Percentiles rank a stretch among this genome's conserved stretches.
These are phyloP conservation scores for Tetramorium simillimum DNA, from an alignment of 1,140 invertebrate genomes.

Conservation along the genomic window DNA sequence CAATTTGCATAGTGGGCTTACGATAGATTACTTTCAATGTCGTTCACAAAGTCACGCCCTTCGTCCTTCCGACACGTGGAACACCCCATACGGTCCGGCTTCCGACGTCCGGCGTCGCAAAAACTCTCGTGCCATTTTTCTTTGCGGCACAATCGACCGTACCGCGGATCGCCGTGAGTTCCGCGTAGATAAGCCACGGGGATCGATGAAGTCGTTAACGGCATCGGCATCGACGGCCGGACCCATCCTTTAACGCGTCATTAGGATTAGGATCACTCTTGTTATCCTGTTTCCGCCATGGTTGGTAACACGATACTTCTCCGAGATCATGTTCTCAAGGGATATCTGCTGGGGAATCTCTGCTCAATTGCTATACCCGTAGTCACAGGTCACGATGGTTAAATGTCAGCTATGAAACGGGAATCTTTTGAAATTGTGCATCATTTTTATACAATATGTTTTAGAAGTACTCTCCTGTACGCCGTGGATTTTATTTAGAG, in stretches of 20 bases:
- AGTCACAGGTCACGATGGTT: slow-evolving; percentile 15
- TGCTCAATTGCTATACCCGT: slow-evolving; percentile 24
- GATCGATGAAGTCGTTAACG: slow-evolving; percentile 44
- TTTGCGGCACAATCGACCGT: background rate
- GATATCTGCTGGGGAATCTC: slow-evolving; percentile 24
- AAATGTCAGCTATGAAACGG: background rate
- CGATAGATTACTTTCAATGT: slow-evolving; percentile 31
- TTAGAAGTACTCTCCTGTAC: background rate
- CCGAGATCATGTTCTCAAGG: slow-evolving; percentile 35
- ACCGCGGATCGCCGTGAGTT: background rate
- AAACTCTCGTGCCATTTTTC: slow-evolving; percentile 18
- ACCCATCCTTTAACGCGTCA: slow-evolving; percentile 34
- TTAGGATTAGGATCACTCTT: slow-evolving; percentile 28
- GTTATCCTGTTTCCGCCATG: slow-evolving; percentile 40
- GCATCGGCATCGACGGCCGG: slow-evolving; percentile 24
- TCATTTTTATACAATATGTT: background rate
- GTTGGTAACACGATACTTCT: slow-evolving; percentile 34
- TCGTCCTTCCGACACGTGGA: background rate
- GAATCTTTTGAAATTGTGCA: background rate
- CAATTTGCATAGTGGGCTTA: slow-evolving; percentile 9
- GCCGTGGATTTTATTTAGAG: background rate
- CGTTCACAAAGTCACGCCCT: slow-evolving; percentile 21
- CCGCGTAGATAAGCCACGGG: slow-evolving; percentile 36
- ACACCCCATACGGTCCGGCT: background rate
- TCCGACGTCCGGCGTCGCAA: background rate